Base-by-base conservation (phyloP, 2,888 invertebrate species). In the Sesia bembeciformis region DNA sequence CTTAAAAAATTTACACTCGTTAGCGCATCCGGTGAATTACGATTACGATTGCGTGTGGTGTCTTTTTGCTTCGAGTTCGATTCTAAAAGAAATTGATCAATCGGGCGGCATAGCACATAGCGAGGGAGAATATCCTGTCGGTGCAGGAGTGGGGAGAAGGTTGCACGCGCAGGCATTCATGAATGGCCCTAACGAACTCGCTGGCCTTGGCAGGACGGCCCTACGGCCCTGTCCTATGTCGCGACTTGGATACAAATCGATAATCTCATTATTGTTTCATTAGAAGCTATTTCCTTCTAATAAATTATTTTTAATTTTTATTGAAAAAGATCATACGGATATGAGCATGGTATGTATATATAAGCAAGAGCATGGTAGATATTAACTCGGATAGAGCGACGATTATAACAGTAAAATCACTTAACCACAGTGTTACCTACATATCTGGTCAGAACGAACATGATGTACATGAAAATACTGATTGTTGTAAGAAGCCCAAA, bases 11-110 rank as follows among this genome's bases (percentile, higher is more conserved):
- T 68, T 79, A 78, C 77, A 85, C 84, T 89, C 88, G 84, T 88
- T 88, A 88, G 87, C 76, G 83, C 87, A 85, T 89, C 87, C 88
- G 87, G 84, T 78, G 82, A 81, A 83, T 81, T 86, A 82, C 84
- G 78, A 83, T 79, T 80, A 82, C 84, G 78, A 83, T 80, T 80
- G 82, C 75, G 71, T 74, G 67, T 70, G 72, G 73, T 64, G 70
- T 68, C 75, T 84, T 86, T 85, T 86, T 84, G 74, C 78, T 70
- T 59, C 57, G 58, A 65, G 68, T 72, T 71, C 69, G 74, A 80
- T 76, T 74, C 62, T 69, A 78, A 83, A 82, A 76, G 77, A 74
- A 77, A 79, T 76, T 70, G 76, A 86, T 84, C 81, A 79, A 81
- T 81, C 76, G 79, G 69, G 66, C 76, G 74, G 74, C 78, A 81